Conservation (phyloP, 92 coral and sea anemone species). For the Porites rus region DNA sequence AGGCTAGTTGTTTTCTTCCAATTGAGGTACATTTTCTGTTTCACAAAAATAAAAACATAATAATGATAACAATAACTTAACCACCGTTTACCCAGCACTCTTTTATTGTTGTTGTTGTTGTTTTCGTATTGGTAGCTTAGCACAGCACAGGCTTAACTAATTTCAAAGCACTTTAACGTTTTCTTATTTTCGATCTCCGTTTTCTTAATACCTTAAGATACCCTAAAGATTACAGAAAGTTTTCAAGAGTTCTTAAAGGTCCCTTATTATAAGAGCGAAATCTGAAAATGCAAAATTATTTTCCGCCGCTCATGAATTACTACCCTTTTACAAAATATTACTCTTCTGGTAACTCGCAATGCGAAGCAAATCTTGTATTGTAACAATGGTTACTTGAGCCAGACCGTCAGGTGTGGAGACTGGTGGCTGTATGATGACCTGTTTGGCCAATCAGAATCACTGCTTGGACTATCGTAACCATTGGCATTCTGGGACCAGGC, state of each 20-base stretch:
- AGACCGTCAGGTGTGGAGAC: slow-evolving; percentile 78
- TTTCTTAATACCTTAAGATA: no score
- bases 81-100: not conserved
- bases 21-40: not conserved
- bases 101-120: slow-evolving; percentile 1
- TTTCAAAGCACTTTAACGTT: no score
- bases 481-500: slow-evolving; percentile 86
- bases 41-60: not conserved
- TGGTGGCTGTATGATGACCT: slow-evolving; percentile 40
- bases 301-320: no score
- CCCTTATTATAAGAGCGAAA: no score
- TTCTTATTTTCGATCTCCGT: no score
- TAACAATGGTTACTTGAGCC: slow-evolving; percentile 62
- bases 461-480: slow-evolving; percentile 83
- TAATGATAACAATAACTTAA: no score
- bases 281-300: no score
- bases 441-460: slow-evolving; percentile 94
- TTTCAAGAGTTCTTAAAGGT: no score
- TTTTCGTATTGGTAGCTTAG: not conserved
- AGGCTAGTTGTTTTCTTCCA: not conserved
- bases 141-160: no score
- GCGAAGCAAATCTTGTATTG: not conserved
- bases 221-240: no score
- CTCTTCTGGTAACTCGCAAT: no score
- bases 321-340: no score